These are phyloP conservation scores for Crotalus horridus DNA, from an alignment of 2,113 vertebrate species.

Conservation along the genomic window DNA sequence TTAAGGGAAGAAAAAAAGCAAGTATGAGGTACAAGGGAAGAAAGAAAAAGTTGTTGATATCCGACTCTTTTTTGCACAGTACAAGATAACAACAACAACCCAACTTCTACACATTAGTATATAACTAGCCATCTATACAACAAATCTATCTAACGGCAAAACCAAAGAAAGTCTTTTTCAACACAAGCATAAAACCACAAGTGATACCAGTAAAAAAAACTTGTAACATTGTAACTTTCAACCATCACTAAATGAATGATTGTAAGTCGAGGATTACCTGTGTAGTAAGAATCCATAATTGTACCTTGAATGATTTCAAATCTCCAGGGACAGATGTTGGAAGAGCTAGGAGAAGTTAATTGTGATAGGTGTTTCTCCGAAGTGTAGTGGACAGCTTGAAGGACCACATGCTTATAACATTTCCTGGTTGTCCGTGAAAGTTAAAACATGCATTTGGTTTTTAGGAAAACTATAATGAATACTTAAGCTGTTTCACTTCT, in stretches of 20 bases:
- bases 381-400: background rate
- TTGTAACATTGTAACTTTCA: too few relatives aligned
- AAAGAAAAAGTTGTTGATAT: background rate
- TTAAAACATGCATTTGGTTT: background rate
- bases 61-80: background rate
- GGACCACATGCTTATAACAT: too few relatives aligned
- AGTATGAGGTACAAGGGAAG: background rate
- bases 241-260: too few relatives aligned
- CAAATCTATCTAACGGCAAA: background rate
- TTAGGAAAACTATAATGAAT: background rate
- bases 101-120: background rate
- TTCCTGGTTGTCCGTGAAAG: background rate
- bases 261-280: too few relatives aligned
- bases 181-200: too few relatives aligned
- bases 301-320: too few relatives aligned
- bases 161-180: background rate
- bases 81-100: background rate
- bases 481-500: background rate
- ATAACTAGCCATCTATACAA: background rate
- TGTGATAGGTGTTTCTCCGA: background rate
- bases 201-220: too few relatives aligned
- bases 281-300: too few relatives aligned
- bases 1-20: background rate
- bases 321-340: too few relatives aligned
- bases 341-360: too few relatives aligned